These are phyloP conservation scores for Grammomys dolichurus DNA, from an alignment of 2,113 vertebrate species.

Conservation along the genomic window DNA sequence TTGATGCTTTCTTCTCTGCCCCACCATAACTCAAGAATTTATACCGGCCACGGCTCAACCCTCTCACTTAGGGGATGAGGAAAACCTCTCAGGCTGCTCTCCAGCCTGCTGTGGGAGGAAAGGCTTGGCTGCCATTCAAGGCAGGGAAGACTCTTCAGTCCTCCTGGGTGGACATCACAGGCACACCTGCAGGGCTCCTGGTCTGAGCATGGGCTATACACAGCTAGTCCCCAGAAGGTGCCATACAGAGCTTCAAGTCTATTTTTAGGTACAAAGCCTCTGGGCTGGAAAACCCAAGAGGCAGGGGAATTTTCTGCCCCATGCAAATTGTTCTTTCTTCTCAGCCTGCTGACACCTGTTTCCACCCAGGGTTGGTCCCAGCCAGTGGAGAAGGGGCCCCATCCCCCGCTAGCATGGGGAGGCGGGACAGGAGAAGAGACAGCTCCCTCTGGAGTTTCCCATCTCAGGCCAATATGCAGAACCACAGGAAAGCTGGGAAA, in stretches of 20 bases:
- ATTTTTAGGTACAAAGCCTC: slow-evolving; percentile 75
- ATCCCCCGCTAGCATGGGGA: background rate
- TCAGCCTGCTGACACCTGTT: slow-evolving; percentile 72
- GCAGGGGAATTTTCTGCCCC: slow-evolving; percentile 78
- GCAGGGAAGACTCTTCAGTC: background rate
- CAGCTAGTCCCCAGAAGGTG: background rate
- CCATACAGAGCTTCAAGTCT: slow-evolving; percentile 23
- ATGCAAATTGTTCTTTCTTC: slow-evolving; percentile 80
- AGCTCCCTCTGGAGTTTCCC: background rate
- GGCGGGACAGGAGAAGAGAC: background rate
- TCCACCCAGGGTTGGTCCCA: slow-evolving; percentile 64
- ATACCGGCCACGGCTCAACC: background rate
- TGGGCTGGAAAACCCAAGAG: slow-evolving; percentile 79
- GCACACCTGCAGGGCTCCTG: slow-evolving; percentile 9
- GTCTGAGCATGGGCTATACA: background rate
- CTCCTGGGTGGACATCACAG: background rate
- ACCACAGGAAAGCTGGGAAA: background rate
- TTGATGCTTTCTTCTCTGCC: background rate
- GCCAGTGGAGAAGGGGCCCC: background rate
- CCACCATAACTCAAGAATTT: background rate
- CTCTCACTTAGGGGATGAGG: slow-evolving; percentile 59
- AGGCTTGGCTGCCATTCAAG: slow-evolving; percentile 52
- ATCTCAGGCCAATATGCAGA: background rate
- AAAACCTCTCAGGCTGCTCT: slow-evolving; percentile 65
- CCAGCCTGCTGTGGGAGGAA: slow-evolving; percentile 54